These are phyloP conservation scores for Falcaria lacertinaria DNA, from an alignment of 2,888 invertebrate genomes.

Conservation along the genomic window DNA sequence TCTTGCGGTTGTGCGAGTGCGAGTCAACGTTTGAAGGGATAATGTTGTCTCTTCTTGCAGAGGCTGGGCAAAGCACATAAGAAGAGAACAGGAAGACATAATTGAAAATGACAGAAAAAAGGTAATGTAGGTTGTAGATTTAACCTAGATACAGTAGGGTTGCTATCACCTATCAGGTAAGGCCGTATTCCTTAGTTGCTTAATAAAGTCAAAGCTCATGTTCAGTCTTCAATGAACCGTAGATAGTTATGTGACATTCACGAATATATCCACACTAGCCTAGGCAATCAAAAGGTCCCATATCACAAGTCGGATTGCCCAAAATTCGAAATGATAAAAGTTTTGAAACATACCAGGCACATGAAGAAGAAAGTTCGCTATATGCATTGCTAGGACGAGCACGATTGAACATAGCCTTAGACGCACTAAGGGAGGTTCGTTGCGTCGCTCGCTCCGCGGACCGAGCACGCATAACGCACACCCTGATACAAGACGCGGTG, in stretches of 20 bases:
- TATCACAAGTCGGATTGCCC: too few relatives aligned
- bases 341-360: conserved; percentile 39
- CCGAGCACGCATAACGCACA: conserved; percentile 33
- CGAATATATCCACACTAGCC: too few relatives aligned
- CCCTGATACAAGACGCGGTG: conserved; percentile 48
- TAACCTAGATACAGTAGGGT: too few relatives aligned
- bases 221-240: too few relatives aligned
- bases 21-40: too few relatives aligned
- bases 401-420: conserved; percentile 54
- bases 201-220: too few relatives aligned
- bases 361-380: conserved; percentile 43
- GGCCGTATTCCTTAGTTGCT: too few relatives aligned
- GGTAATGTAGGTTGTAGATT: conserved; percentile 32
- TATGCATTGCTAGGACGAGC: conserved; percentile 57
- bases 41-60: conserved; percentile 27
- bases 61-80: conserved; percentile 59
- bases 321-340: too few relatives aligned
- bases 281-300: too few relatives aligned
- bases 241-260: too few relatives aligned
- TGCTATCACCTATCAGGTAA: too few relatives aligned
- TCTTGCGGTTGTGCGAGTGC: too few relatives aligned
- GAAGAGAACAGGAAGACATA: conserved; percentile 49
- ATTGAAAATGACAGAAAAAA: conserved; percentile 34
- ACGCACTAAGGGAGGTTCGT: conserved; percentile 53
- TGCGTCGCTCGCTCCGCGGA: conserved; percentile 51